Evolutionary conservation across 2,113 vertebrate genomes (phyloP).

Genomic region (Chauna torquata): DNA sequence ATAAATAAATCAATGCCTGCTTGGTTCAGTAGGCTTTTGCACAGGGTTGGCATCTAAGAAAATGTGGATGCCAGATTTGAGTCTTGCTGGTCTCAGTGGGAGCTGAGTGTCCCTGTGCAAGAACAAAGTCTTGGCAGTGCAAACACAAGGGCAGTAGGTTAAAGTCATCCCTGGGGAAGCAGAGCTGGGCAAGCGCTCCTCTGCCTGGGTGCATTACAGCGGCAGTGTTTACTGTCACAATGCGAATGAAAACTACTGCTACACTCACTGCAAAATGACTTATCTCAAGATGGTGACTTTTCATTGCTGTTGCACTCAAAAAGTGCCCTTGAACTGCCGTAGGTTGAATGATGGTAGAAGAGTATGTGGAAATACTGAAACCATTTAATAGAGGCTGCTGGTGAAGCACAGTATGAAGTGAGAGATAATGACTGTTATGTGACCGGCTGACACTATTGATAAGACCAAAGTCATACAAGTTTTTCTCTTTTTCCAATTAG

Average conservation of each 20-base stretch:
- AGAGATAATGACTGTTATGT: background rate
- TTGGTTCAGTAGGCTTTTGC: background rate
- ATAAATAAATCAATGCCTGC: background rate
- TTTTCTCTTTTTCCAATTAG: background rate
- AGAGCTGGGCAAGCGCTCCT: background rate
- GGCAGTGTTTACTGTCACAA: background rate
- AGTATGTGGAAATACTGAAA: background rate
- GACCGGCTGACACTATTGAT: background rate
- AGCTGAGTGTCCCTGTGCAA: background rate
- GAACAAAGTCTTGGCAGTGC: background rate
- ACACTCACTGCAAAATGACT: background rate
- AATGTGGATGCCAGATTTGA: background rate
- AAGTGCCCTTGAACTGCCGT: background rate
- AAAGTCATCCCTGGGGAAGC: background rate
- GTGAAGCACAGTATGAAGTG: background rate
- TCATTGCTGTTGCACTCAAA: background rate
- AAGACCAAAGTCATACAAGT: background rate
- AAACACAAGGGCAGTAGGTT: background rate
- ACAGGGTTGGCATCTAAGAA: background rate
- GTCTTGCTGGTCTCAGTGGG: background rate
- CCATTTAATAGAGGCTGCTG: background rate
- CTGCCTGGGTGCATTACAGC: background rate
- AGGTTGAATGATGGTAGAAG: background rate
- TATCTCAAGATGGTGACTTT: background rate
- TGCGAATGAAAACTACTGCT: background rate